phyloP scores from a whole-genome alignment of 1,140 invertebrate species.

The Nephotettix cincticeps region DNA sequence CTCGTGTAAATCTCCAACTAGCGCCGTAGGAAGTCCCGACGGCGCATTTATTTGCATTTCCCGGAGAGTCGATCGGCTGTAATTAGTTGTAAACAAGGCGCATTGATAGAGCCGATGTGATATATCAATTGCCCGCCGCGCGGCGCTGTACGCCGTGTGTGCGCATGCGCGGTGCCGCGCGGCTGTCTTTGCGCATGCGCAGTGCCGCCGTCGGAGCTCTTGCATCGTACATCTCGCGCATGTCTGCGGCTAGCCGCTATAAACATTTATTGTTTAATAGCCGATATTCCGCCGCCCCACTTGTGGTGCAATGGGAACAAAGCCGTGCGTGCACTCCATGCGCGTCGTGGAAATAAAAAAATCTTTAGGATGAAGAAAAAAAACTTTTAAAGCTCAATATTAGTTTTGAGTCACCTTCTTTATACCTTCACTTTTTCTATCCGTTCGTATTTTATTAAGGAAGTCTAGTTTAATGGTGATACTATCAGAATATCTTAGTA shows the following conservation, averaged over 20 bases:
- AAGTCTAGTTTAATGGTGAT: no score
- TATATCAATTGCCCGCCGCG: constrained; percentile 3
- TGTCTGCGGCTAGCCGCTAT: not conserved
- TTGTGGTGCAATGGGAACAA: no score
- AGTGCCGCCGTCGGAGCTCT: not conserved
- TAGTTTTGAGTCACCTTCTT: no score
- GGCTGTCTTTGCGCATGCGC: not conserved
- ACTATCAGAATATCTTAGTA: no score
- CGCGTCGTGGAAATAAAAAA: no score
- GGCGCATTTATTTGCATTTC: constrained; percentile 1
- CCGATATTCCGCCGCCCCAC: not conserved
- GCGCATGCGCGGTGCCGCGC: not conserved
- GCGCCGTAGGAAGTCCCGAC: no score
- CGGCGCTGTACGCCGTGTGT: not conserved
- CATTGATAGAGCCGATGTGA: constrained; percentile 12
- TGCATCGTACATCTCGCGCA: not conserved
- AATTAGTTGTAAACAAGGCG: constrained; percentile 23
- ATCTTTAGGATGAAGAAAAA: no score
- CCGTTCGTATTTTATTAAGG: no score
- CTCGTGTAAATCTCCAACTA: no score
- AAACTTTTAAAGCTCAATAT: no score
- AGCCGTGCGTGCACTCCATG: no score
- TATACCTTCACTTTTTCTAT: no score
- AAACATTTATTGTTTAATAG: constrained; percentile 7
- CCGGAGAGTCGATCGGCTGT: not conserved